Conservation (phyloP, 2,113 vertebrate genomes). For the Cinclus cinclus region DNA sequence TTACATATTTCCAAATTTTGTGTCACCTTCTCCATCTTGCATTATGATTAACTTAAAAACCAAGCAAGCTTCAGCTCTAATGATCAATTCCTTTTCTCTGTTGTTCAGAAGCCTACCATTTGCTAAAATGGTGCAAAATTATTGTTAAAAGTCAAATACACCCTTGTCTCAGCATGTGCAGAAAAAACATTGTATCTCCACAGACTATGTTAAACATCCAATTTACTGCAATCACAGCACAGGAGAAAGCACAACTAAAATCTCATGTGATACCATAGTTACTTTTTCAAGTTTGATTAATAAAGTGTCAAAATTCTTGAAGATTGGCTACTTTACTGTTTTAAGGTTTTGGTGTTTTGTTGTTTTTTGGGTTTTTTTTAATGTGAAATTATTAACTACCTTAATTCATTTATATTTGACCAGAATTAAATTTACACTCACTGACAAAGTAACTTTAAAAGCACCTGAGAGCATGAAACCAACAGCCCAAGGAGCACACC, state of each 20-base stretch:
- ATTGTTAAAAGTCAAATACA: not conserved
- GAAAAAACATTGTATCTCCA: not conserved
- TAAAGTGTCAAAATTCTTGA: not conserved
- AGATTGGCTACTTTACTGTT: not conserved
- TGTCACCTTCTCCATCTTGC: not conserved
- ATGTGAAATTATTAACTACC: not conserved
- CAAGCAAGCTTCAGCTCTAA: not conserved
- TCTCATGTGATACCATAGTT: not conserved
- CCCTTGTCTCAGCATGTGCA: not conserved
- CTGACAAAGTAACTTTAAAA: not conserved
- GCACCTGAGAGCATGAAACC: not conserved
- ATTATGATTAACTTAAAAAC: not conserved
- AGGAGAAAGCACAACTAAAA: not conserved
- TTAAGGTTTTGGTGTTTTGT: rapidly evolving
- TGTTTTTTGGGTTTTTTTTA: not conserved
- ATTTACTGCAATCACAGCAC: not conserved
- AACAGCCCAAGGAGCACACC: not conserved
- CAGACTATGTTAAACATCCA: not conserved
- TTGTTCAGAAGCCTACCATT: not conserved
- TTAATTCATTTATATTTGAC: not conserved
- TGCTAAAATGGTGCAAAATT: not conserved
- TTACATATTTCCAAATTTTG: not conserved
- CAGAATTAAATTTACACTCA: not conserved
- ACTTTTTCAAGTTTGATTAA: not conserved
- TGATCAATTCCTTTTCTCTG: not conserved